A percentile compares a stretch with the other conserved stretches of the same genome.
Evolutionary conservation across 2,888 invertebrate genomes (phyloP).

Genomic region (Venusia cambrica): DNA sequence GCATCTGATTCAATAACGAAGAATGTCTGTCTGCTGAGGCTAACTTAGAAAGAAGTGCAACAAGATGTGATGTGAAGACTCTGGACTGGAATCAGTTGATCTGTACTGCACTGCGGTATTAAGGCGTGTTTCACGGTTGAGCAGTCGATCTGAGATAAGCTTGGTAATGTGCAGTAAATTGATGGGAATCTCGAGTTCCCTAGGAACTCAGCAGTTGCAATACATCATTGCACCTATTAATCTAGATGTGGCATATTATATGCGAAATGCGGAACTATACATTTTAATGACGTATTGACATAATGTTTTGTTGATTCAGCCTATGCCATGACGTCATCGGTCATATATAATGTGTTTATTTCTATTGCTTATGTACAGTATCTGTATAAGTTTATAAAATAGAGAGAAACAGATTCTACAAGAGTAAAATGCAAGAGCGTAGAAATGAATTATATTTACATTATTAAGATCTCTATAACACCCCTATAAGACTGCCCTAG

Average conservation of each 20-base stretch:
- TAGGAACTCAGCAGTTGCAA: conserved; percentile 31
- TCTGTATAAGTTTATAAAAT: too few relatives aligned
- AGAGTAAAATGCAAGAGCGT: too few relatives aligned
- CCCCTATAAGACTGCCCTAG: too few relatives aligned
- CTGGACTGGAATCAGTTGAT: conserved; percentile 27
- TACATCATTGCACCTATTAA: conserved; percentile 33
- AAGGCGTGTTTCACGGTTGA: conserved; percentile 30
- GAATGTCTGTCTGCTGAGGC: too few relatives aligned
- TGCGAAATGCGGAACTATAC: conserved; percentile 47
- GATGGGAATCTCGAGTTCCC: conserved; percentile 35
- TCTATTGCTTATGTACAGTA: too few relatives aligned
- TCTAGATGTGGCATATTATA: conserved; percentile 25
- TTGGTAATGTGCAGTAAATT: conserved; percentile 33
- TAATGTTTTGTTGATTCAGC: conserved; percentile 46
- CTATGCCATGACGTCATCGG: conserved; percentile 42
- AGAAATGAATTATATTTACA: too few relatives aligned
- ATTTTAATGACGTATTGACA: conserved; percentile 44
- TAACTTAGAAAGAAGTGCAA: too few relatives aligned
- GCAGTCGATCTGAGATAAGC: conserved; percentile 35
- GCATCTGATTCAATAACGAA: too few relatives aligned
- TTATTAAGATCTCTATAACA: too few relatives aligned
- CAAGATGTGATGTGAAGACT: too few relatives aligned
- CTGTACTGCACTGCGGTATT: conserved; percentile 29
- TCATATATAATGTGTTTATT: too few relatives aligned
- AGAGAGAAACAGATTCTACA: too few relatives aligned